phyloP scores from a whole-genome alignment of 2,113 vertebrate genomes.

The Halichoeres trimaculatus region DNA sequence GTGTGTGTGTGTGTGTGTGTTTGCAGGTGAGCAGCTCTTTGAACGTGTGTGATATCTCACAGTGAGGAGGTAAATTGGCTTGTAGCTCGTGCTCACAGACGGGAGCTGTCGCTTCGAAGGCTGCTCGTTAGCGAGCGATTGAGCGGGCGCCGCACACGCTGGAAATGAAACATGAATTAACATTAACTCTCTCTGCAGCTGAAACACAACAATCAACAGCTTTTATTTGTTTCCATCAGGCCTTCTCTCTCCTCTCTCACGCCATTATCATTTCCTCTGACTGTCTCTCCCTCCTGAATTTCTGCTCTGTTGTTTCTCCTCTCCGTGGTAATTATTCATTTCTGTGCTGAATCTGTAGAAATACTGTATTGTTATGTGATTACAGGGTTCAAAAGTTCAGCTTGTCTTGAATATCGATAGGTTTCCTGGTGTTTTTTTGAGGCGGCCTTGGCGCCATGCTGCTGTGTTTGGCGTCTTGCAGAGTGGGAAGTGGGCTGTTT shows the following conservation, averaged over 20 bases:
- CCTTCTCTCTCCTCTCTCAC: background rate
- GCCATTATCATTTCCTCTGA: background rate
- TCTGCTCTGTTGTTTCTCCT: background rate
- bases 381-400: conserved; percentile 53
- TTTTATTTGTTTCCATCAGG: conserved; percentile 13
- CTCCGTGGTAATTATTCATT: background rate
- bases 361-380: conserved; percentile 4
- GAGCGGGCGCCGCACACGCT: background rate
- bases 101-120: conserved; percentile 49
- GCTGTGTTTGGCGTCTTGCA: conserved; percentile 16
- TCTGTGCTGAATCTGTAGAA: background rate
- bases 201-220: background rate
- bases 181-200: conserved; percentile 17
- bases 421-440: background rate
- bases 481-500: conserved; percentile 30
- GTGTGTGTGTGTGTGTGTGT: background rate
- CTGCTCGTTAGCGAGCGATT: conserved; percentile 54
- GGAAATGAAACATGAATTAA: conserved; percentile 50
- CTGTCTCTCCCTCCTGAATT: background rate
- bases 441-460: background rate
- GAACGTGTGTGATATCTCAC: conserved; percentile 18
- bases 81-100: conserved; percentile 66
- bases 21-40: conserved; percentile 3
- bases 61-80: conserved; percentile 57
- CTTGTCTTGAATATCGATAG: background rate